Percentiles rank a stretch among this genome's conserved stretches.
These are phyloP conservation scores for Diarsia brunnea DNA, from an alignment of 2,888 invertebrate genomes.

Conservation along the genomic window DNA sequence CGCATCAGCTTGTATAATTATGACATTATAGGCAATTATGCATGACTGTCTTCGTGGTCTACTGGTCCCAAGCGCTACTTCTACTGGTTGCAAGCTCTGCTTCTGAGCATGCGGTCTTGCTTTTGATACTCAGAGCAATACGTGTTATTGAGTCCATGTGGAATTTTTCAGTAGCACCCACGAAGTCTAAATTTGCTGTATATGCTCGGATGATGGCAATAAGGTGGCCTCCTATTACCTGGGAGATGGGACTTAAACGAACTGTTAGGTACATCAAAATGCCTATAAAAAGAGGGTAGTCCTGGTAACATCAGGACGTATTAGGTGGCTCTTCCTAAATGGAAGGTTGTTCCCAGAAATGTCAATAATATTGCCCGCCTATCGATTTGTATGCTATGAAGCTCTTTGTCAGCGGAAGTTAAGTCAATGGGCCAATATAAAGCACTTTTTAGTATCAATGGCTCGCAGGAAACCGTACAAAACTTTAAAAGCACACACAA, in stretches of 20 bases:
- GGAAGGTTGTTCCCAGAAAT: neutral
- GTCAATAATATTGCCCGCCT: neutral
- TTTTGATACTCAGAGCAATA: neutral
- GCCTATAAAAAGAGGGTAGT: neutral
- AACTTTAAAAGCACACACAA: constrained; percentile 10
- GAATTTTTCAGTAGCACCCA: neutral
- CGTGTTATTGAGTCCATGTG: neutral
- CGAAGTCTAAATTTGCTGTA: neutral
- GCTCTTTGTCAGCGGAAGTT: constrained; percentile 10
- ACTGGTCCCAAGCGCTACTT: neutral
- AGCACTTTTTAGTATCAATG: constrained; percentile 4
- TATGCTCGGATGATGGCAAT: neutral
- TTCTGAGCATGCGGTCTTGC: neutral
- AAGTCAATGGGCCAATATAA: constrained; percentile 3
- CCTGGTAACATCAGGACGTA: neutral
- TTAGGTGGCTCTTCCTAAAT: too few species aligned
- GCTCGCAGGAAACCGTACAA: neutral
- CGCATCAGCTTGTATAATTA: constrained; percentile 36
- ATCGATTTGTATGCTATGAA: constrained; percentile 22
- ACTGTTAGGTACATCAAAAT: neutral
- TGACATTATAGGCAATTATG: constrained; percentile 36
- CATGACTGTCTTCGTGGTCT: neutral
- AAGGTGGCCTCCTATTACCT: neutral
- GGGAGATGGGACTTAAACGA: neutral
- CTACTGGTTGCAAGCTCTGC: neutral